Conservation (phyloP, 2,888 invertebrate species). For the Sphaeridia pumilis region DNA sequence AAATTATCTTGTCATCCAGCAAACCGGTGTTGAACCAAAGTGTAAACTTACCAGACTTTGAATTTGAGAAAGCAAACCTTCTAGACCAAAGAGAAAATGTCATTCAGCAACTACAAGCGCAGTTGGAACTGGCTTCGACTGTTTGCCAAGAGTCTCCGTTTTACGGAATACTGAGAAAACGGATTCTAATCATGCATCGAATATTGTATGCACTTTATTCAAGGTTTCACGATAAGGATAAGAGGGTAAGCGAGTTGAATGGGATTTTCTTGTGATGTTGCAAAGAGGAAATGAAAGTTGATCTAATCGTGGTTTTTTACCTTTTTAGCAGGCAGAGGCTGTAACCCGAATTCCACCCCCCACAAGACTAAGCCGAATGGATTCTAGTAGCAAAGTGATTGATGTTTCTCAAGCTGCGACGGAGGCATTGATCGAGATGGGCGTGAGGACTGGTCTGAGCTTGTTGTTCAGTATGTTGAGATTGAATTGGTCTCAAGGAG, state of each 20-base stretch:
- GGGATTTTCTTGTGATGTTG: too few relatives aligned
- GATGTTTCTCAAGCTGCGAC: conserved; percentile 39
- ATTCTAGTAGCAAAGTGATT: neutral
- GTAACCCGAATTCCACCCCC: neutral
- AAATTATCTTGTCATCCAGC: conserved; percentile 24
- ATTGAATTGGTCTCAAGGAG: conserved; percentile 48
- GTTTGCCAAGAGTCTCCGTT: conserved; percentile 50
- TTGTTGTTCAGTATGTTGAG: conserved; percentile 49
- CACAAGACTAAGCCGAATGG: conserved; percentile 7
- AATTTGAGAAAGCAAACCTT: conserved; percentile 42
- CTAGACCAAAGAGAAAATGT: conserved; percentile 48
- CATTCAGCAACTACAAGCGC: conserved; percentile 44
- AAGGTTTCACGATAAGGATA: conserved; percentile 44
- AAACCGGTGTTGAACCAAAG: conserved; percentile 29
- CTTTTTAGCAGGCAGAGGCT: too few relatives aligned
- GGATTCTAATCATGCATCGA: conserved; percentile 47
- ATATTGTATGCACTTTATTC: conserved; percentile 48
- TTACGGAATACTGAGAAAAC: conserved; percentile 46
- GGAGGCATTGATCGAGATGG: conserved; percentile 50
- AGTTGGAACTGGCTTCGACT: conserved; percentile 46
- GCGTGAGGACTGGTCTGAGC: conserved; percentile 50
- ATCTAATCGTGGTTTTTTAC: too few relatives aligned
- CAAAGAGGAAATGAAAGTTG: too few relatives aligned
- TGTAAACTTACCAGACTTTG: conserved; percentile 44
- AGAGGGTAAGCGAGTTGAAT: conserved; percentile 11